Base-by-base conservation (phyloP, 2,797 vertebrate species). In the Leucoraja ocellata region DNA sequence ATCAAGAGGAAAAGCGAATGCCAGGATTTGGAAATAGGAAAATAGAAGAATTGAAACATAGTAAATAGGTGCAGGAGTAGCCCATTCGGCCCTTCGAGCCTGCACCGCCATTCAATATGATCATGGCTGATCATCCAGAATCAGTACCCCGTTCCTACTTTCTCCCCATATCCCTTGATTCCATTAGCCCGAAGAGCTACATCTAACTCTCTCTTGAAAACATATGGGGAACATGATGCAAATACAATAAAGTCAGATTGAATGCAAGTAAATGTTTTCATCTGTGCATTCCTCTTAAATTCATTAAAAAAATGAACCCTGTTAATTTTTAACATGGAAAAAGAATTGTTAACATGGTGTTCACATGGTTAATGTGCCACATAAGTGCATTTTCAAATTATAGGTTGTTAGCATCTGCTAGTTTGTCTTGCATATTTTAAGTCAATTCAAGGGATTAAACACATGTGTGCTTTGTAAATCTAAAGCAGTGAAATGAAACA, bases 401-500 rank as follows among this genome's bases (percentile, higher is more conserved):
- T 88, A 88, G 8, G n/a, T 88, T 88, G 63, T 88, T 32, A 36
- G 63, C 63, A 68, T 88, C 84, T 88, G 84, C 61, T 88, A 68
- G 61, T 65, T 68, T 88, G 84, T 88, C 84, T 88, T 68, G 84
- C 84, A 88, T 88, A 88, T 88, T 88, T 88, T 88, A 65, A 86
- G 63, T 88, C 84, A 21, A 36, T 36, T 88, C 84, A 68, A 63
- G 65, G 84, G 61, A 88, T 88, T 88, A 88, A n/a, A 88, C 84
- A 68, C 84, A 88, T 68, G 39, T 88, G 84, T 88, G 65, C 28
- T 88, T 88, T 36, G n/a, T 88, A 88, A 88, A 88, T 88, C n/a
- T 88, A 88, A 88, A 88, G 68, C 14, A 65, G n/a, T 74, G 71
- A 74, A 88, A 32, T 32, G 28, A 88, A 88, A 88, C 21, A 68